Base-by-base conservation (phyloP, 1,140 invertebrate genomes). In the Thalassaphorura encarpata region DNA sequence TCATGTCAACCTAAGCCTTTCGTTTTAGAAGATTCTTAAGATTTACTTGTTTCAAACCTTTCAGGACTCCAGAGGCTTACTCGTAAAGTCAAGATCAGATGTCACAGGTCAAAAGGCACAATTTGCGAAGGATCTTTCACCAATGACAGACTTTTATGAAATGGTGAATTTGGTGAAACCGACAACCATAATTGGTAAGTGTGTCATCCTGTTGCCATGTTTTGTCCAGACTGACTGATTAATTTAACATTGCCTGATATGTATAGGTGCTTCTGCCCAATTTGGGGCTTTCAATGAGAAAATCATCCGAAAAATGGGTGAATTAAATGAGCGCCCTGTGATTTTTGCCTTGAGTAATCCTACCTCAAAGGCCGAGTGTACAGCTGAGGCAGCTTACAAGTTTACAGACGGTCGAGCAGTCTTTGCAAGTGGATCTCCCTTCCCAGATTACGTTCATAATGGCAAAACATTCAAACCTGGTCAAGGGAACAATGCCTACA, bases 261-360 rank as follows among this genome's bases (percentile, higher is more conserved):
- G n/a, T n/a, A n/a, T n/a, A n/a, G 85, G 82, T 51, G 90, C 85
- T 15, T 83, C 89, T 16, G 85, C 87, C 0, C 77, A 87, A 54
- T 79, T 79, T 1, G 84, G 87, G 45, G 87, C 86, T 11, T 98
- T 98, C 69, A 94, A 84, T 0, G 73, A 80, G 21, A 80, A 84
- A 51, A 86, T 97, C 64, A 74, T 98, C 5, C 72, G 80, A 58
- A 77, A 80, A 63, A 95, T 97, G 90, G 86, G 76, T 3, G 74
- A 73, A 19, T 77, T 82, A 66, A 89, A 89, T 67, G 75, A 81
- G 16, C 73, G 74, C 29, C 91, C 91, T 0, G 79, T 96, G 36
- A 90, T 98, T 56, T 97, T 97, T 72, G 93, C 94, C 16, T 75
- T 98, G 1, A 96, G 91, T 66, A 98, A 98, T 76, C 94, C 94